These are phyloP conservation scores for Cyanoliseus patagonus DNA, from an alignment of 2,113 vertebrate genomes.

Conservation along the genomic window DNA sequence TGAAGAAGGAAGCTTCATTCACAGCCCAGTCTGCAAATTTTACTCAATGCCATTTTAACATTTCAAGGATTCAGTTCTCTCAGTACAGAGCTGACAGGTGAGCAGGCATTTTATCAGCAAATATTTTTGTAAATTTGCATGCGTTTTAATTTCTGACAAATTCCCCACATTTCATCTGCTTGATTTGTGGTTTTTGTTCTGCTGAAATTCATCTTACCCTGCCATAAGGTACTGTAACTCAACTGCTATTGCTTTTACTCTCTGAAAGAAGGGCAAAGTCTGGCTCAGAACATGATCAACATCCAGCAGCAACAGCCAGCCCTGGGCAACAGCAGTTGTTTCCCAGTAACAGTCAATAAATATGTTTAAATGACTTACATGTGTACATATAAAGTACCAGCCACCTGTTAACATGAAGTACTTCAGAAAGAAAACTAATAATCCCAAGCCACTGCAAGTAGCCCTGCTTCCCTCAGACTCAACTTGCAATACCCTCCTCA, in stretches of 20 bases:
- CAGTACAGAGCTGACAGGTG: neutral
- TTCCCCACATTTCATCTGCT: neutral
- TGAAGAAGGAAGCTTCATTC: neutral
- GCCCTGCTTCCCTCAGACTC: neutral
- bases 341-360: neutral
- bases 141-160: neutral
- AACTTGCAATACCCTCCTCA: neutral
- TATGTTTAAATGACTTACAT: neutral
- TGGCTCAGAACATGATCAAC: neutral
- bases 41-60: neutral
- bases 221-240: neutral
- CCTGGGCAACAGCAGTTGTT: neutral
- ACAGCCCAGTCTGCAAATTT: neutral
- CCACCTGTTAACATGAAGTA: rapidly evolving
- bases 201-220: neutral
- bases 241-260: neutral
- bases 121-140: neutral
- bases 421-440: neutral
- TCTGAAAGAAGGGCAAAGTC: neutral
- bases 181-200: neutral
- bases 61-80: neutral
- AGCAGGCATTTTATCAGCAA: neutral
- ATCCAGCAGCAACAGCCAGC: neutral
- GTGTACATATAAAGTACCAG: neutral
- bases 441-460: neutral